A percentile compares a stretch with the other conserved stretches of the same genome.
phyloP scores from a whole-genome alignment of 1,140 invertebrate species.

The Oncopeltus fasciatus region DNA sequence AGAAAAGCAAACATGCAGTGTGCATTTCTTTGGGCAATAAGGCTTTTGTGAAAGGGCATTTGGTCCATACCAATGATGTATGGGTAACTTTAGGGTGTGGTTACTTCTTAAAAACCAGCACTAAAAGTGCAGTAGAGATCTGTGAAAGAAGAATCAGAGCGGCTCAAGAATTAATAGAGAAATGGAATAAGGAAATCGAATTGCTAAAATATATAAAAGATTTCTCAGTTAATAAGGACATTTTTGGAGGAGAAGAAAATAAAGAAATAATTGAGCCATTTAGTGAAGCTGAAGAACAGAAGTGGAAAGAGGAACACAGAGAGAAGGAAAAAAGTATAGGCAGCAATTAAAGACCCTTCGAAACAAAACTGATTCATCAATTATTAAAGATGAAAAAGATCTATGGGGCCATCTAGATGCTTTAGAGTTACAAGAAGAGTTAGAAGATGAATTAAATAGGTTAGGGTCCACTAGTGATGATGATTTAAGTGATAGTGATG shows the following conservation, averaged over 20 bases:
- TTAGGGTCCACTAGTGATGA: slow-evolving; percentile 13
- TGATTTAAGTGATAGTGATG: slow-evolving; percentile 5
- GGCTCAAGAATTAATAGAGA: slow-evolving; percentile 34
- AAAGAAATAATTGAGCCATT: slow-evolving; percentile 39
- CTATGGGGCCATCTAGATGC: slow-evolving; percentile 35
- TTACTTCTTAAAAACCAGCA: slow-evolving; percentile 53
- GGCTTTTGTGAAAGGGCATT: slow-evolving; percentile 50
- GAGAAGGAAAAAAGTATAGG: slow-evolving; percentile 34
- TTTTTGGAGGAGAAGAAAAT: slow-evolving; percentile 28
- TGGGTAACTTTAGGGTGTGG: slow-evolving; percentile 49
- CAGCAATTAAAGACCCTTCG: slow-evolving; percentile 31
- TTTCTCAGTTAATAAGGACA: slow-evolving; percentile 28
- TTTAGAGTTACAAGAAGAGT: slow-evolving; percentile 38
- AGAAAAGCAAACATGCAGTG: slow-evolving; percentile 31
- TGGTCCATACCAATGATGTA: slow-evolving; percentile 59
- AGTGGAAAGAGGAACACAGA: slow-evolving; percentile 39
- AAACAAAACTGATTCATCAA: slow-evolving; percentile 26
- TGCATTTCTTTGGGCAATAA: slow-evolving; percentile 47
- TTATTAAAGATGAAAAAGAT: slow-evolving; percentile 32
- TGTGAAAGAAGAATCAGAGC: slow-evolving; percentile 42
- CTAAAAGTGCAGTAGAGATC: slow-evolving; percentile 45
- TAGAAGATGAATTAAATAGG: slow-evolving; percentile 31
- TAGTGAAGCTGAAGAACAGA: slow-evolving; percentile 36
- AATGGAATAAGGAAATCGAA: slow-evolving; percentile 33
- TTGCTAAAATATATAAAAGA: slow-evolving; percentile 32